phyloP scores from a whole-genome alignment of 64 coral and sea anemone species.

The Dendrophyllia cribrosa region DNA sequence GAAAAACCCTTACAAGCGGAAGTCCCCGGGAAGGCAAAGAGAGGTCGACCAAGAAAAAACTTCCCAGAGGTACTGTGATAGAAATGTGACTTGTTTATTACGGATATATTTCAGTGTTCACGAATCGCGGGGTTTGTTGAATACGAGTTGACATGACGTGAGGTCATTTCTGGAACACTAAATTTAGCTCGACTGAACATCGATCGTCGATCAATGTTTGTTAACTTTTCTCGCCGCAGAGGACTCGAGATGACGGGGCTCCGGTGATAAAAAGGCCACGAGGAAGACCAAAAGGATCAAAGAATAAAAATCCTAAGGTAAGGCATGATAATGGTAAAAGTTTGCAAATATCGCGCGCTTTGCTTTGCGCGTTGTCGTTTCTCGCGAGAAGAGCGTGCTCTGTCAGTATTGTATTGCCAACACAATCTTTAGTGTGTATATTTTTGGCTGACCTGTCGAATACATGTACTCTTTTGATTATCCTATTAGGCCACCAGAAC shows the following conservation, averaged over 20 bases:
- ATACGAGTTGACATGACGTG: background rate
- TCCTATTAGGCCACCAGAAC: background rate
- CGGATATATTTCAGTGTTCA: conserved; percentile 27
- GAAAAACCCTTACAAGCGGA: conserved; percentile 49
- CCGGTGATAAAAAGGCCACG: conserved; percentile 85
- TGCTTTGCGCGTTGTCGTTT: too few species aligned
- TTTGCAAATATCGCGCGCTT: background rate
- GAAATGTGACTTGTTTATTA: conserved; percentile 49
- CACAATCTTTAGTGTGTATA: conserved; percentile 16
- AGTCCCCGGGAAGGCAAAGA: conserved; percentile 82
- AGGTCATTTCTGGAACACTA: conserved; percentile 50
- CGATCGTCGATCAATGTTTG: conserved; percentile 35
- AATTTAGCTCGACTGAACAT: conserved; percentile 58
- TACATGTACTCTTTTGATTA: background rate
- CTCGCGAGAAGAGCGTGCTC: background rate
- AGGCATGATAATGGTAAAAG: background rate
- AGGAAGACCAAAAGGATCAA: conserved; percentile 89
- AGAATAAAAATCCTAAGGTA: conserved; percentile 94
- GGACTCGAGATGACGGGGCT: conserved; percentile 57
- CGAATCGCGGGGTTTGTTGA: background rate
- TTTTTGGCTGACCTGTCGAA: conserved; percentile 18
- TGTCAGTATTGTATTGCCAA: conserved; percentile 13
- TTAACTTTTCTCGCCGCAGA: conserved; percentile 71
- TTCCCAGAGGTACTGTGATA: conserved; percentile 71
- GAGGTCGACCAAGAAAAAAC: conserved; percentile 80